Conservation (phyloP, 2,113 vertebrate species). For the Melanostigma gelatinosum region DNA sequence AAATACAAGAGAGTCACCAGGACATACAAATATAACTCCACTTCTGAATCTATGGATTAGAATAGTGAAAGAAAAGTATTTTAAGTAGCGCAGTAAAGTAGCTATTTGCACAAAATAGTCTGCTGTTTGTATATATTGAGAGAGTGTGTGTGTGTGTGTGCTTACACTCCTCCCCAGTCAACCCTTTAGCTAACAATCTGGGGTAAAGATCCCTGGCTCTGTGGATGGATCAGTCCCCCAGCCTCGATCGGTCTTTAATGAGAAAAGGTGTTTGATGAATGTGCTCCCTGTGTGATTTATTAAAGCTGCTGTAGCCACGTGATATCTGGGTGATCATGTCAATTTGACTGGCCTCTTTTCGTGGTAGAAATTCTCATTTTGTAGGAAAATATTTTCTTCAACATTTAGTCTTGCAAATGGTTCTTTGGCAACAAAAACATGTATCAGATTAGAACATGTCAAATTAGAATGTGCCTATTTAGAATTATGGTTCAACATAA, state of each 20-base stretch:
- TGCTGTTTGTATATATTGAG: too few relatives aligned
- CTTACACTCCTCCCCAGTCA: slow-evolving; percentile 17
- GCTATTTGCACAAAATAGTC: too few relatives aligned
- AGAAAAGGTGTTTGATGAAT: slow-evolving; percentile 72
- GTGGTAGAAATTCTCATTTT: not conserved
- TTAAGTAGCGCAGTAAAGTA: too few relatives aligned
- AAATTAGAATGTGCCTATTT: too few relatives aligned
- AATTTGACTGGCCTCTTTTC: slow-evolving; percentile 4
- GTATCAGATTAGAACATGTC: too few relatives aligned
- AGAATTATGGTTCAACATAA: not conserved
- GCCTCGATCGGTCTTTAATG: slow-evolving; percentile 63
- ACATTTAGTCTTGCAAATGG: not conserved
- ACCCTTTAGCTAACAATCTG: slow-evolving; percentile 64
- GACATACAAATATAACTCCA: too few relatives aligned
- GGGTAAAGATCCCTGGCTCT: slow-evolving; percentile 66
- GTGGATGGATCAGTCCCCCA: slow-evolving; percentile 63
- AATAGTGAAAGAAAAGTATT: too few relatives aligned
- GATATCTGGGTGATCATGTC: slow-evolving; percentile 36
- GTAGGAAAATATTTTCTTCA: not conserved
- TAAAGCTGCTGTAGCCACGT: slow-evolving; percentile 60
- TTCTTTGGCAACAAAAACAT: not conserved
- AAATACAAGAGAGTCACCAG: too few relatives aligned
- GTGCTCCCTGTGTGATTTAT: slow-evolving; percentile 65
- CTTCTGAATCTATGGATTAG: too few relatives aligned
- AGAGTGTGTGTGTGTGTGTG: slow-evolving; percentile 14